phyloP scores from a whole-genome alignment of 1,140 invertebrate genomes.

The Dreissena rostriformis region DNA sequence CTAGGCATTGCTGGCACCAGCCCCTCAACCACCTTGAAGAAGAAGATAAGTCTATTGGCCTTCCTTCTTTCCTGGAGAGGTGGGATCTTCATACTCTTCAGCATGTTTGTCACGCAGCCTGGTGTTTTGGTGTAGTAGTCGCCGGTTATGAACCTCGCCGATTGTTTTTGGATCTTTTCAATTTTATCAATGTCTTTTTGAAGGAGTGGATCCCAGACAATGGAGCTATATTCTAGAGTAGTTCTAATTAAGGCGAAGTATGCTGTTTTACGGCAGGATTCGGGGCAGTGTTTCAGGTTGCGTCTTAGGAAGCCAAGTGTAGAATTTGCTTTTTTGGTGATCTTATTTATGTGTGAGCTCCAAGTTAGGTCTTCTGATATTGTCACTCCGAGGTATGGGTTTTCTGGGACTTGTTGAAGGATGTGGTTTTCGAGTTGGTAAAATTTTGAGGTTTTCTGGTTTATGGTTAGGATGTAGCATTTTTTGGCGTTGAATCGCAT shows the following conservation, averaged over 20 bases:
- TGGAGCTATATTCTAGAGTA: neutral
- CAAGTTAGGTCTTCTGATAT: conserved; percentile 20
- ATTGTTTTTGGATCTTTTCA: conserved; percentile 23
- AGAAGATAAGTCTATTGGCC: conserved; percentile 18
- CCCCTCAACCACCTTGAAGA: conserved; percentile 29
- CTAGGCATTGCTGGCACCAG: conserved; percentile 30
- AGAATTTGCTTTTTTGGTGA: conserved; percentile 26
- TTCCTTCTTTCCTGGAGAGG: conserved; percentile 20
- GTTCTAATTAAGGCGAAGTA: conserved; percentile 19
- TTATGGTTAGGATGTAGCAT: conserved; percentile 52
- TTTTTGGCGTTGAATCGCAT: conserved; percentile 56
- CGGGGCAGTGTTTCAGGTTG: conserved; percentile 27
- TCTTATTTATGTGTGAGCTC: conserved; percentile 21
- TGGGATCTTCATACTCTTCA: too few relatives aligned
- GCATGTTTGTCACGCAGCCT: conserved; percentile 3
- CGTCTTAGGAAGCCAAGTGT: conserved; percentile 14
- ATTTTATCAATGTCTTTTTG: conserved; percentile 14
- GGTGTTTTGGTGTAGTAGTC: too few relatives aligned
- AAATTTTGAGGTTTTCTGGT: conserved; percentile 16
- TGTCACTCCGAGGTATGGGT: conserved; percentile 34
- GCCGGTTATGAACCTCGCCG: conserved; percentile 13
- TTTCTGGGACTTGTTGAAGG: conserved; percentile 49
- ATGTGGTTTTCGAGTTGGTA: conserved; percentile 52
- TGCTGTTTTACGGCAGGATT: conserved; percentile 18
- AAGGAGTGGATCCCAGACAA: conserved; percentile 8